Base-by-base conservation (phyloP, 2,113 vertebrate genomes). In the Peromyscus leucopus region DNA sequence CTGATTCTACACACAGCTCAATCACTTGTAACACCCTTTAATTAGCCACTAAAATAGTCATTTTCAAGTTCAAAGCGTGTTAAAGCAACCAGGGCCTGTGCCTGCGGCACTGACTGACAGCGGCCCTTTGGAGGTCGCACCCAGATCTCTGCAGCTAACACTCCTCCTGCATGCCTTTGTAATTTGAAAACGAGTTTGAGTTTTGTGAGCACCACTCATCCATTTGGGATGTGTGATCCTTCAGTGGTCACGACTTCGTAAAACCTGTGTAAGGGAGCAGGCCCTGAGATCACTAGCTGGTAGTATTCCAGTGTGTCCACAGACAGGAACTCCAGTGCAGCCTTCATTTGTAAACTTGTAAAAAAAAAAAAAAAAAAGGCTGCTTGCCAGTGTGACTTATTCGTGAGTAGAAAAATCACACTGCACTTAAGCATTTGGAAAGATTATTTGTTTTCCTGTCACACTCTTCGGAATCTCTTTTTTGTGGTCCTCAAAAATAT, bases 61-160 rank as follows among this genome's bases (percentile, higher is more conserved):
- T 96, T 97, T 97, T 97, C 93, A 87, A 98, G 97, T 98, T 97
- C 97, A 97, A 95, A 97, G 97, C 94, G 80, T 95, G 92, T 46
- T 93, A 96, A 96, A 92, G 93, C 89, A 89, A 69, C 78, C 78
- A 92, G 96, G 86, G 83, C 42, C 94, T 92, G 59, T 91, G 76
- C 96, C 87, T 96, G 78, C n/a, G 72, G 51, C 61, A 74, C 22
- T 97, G 96, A 97, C 79, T 96, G 80, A 89, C 94, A 97, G 83
- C 82, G 91, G 78, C 85, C 55, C 80, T 88, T 87, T 85, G 51
- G 91, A 83, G 85, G 83, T 93, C 85, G 86, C 39, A 28, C 88
- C 80, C 61, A 89, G 72, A 90, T 88, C 78, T 83, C 76, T 48
- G 19, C 93, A 96, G 82, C 86, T 97, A 90, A 91, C 1, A 24